These are phyloP conservation scores for Jordanella pulchra DNA, from an alignment of 2,797 vertebrate species.

Conservation along the genomic window DNA sequence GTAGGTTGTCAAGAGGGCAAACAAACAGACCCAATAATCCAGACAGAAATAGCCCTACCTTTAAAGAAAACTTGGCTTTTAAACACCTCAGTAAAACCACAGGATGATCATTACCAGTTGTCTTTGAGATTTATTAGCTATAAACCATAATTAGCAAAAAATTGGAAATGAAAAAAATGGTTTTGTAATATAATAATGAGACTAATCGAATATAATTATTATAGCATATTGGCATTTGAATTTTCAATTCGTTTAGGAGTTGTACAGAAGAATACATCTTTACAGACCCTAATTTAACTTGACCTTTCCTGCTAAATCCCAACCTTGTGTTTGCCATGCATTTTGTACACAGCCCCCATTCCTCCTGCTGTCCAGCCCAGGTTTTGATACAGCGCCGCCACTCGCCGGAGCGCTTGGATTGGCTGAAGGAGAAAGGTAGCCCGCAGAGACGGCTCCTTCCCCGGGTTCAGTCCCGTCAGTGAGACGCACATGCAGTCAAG, in stretches of 20 bases:
- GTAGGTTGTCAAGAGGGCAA: background rate
- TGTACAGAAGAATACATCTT: background rate
- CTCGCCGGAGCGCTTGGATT: slow-evolving; percentile 75
- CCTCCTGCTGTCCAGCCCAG: slow-evolving; percentile 67
- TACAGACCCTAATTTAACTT: background rate
- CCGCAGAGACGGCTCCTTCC: slow-evolving; percentile 66
- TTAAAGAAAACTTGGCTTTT: background rate
- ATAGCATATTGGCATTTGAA: background rate
- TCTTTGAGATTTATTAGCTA: background rate
- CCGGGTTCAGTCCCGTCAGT: slow-evolving; percentile 64
- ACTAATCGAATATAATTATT: background rate
- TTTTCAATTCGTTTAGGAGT: background rate
- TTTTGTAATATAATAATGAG: background rate
- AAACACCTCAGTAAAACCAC: background rate
- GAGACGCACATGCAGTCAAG: slow-evolving; percentile 61
- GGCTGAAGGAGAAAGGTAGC: slow-evolving; percentile 74
- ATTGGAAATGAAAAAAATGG: background rate
- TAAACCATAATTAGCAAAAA: background rate
- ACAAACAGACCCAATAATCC: background rate
- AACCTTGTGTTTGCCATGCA: slow-evolving; percentile 11
- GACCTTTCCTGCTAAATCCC: background rate
- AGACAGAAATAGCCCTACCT: background rate
- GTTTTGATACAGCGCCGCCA: slow-evolving; percentile 70
- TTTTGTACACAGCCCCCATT: slow-evolving; percentile 46
- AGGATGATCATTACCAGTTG: background rate